A percentile compares a stretch with the other conserved stretches of the same genome.
Evolutionary conservation across 2,113 vertebrate genomes (phyloP).

Genomic region (Syngnathus typhle): DNA sequence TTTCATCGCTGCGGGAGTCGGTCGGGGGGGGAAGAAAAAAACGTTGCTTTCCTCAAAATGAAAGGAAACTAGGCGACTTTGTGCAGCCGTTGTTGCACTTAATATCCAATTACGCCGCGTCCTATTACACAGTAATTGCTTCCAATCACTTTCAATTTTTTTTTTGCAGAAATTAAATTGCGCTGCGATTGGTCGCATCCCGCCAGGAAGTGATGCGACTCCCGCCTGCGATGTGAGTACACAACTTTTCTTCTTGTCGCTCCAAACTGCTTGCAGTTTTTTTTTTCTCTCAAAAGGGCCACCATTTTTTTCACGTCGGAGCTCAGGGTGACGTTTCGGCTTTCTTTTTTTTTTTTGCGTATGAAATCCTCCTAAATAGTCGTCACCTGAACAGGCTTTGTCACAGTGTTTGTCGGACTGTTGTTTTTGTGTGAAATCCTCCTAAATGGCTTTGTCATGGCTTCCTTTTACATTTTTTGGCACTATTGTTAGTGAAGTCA

Average conservation of each 20-base stretch:
- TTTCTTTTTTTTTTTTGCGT: too few species aligned
- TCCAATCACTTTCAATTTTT: neutral
- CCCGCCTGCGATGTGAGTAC: too few species aligned
- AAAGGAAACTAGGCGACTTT: neutral
- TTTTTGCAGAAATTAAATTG: neutral
- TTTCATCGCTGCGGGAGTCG: conserved; percentile 1
- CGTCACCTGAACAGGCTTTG: too few species aligned
- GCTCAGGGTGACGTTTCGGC: neutral
- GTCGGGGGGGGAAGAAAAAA: conserved; percentile 10
- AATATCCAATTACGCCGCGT: neutral
- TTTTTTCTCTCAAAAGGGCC: neutral
- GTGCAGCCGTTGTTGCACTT: neutral
- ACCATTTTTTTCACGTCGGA: neutral
- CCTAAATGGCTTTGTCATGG: too few species aligned
- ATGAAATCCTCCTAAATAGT: too few species aligned
- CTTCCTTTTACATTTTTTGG: too few species aligned
- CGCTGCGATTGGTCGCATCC: neutral
- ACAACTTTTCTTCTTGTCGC: too few species aligned
- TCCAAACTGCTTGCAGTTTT: too few species aligned
- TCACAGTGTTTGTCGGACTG: too few species aligned
- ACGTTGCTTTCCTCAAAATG: conserved; percentile 9
- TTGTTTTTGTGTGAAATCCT: too few species aligned
- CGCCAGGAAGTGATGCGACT: neutral
- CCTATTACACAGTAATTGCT: neutral
- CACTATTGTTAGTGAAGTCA: too few species aligned